These are phyloP conservation scores for Pandemis cinnamomeana DNA, from an alignment of 2,888 invertebrate genomes.

Conservation along the genomic window DNA sequence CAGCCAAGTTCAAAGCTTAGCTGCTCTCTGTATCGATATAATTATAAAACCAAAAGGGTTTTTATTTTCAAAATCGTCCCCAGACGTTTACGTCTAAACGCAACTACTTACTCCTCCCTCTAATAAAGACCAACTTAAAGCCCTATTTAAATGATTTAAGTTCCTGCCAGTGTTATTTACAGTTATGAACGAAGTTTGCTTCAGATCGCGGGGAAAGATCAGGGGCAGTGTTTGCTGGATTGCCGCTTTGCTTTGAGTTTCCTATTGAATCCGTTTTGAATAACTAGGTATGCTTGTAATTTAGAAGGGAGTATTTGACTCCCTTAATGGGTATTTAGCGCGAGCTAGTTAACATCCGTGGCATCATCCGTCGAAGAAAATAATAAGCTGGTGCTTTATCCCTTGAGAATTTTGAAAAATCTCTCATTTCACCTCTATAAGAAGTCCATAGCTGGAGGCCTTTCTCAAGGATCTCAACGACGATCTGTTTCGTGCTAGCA, in stretches of 20 bases:
- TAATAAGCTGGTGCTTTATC: too few species aligned
- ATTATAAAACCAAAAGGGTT: too few species aligned
- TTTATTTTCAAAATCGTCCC: too few species aligned
- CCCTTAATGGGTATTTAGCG: not conserved
- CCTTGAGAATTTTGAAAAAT: too few species aligned
- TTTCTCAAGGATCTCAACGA: too few species aligned
- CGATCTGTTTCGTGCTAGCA: too few species aligned
- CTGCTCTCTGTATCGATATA: too few species aligned
- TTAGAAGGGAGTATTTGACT: not conserved
- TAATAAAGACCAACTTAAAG: slow-evolving; percentile 14
- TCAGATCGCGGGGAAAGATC: slow-evolving; percentile 32
- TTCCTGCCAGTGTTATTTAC: slow-evolving; percentile 36
- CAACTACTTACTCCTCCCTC: not conserved
- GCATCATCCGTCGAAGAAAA: too few species aligned
- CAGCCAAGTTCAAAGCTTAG: too few species aligned
- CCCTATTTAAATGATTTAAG: slow-evolving; percentile 23
- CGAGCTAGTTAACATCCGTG: too few species aligned
- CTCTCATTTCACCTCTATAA: too few species aligned
- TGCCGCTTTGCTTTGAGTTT: slow-evolving; percentile 26
- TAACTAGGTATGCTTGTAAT: slow-evolving; percentile 16
- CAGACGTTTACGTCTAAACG: not conserved
- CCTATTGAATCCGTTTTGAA: slow-evolving; percentile 20
- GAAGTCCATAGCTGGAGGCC: too few species aligned
- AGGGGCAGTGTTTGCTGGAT: slow-evolving; percentile 20
- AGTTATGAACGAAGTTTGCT: slow-evolving; percentile 41